Evolutionary conservation across 1,140 invertebrate genomes (phyloP).

Genomic region (Euwallacea fornicatus): DNA sequence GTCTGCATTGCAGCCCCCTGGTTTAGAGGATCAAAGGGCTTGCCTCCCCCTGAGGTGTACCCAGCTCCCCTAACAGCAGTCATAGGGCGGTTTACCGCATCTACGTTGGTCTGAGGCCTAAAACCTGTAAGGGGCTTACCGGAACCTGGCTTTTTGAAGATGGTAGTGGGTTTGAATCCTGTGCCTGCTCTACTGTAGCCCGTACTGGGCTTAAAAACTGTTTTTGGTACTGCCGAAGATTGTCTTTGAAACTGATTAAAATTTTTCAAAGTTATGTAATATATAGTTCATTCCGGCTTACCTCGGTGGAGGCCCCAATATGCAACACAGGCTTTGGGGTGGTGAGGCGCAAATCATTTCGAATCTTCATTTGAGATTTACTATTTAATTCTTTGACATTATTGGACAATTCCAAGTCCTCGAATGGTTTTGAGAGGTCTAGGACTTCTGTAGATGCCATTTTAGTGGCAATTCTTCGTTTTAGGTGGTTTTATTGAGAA

Average conservation of each 20-base stretch:
- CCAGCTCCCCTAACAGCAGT: slow-evolving; percentile 95
- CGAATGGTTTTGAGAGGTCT: slow-evolving; percentile 28
- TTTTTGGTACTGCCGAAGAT: slow-evolving; percentile 45
- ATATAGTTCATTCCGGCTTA: slow-evolving; percentile 3
- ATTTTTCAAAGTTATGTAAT: not conserved
- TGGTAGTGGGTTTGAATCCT: slow-evolving; percentile 46
- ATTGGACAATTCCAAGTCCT: slow-evolving; percentile 15
- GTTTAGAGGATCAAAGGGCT: slow-evolving; percentile 79
- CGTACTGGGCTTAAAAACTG: slow-evolving; percentile 41
- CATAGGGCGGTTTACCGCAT: slow-evolving; percentile 70
- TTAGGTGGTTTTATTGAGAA: not conserved
- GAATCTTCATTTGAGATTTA: slow-evolving; percentile 11
- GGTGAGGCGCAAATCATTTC: slow-evolving; percentile 41
- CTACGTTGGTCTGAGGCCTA: slow-evolving; percentile 44
- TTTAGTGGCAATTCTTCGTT: not conserved
- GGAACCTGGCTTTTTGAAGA: slow-evolving; percentile 43
- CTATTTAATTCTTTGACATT: not conserved
- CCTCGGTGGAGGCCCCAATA: slow-evolving; percentile 46
- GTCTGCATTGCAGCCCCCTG: slow-evolving; percentile 61
- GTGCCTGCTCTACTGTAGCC: slow-evolving; percentile 45
- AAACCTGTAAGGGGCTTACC: slow-evolving; percentile 43
- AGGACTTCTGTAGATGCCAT: slow-evolving; percentile 26
- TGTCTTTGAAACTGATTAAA: slow-evolving; percentile 48
- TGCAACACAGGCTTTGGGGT: slow-evolving; percentile 46
- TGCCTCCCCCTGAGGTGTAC: slow-evolving; percentile 68